phyloP scores from a whole-genome alignment of 2,888 invertebrate genomes.

The Euplagia quadripunctaria region DNA sequence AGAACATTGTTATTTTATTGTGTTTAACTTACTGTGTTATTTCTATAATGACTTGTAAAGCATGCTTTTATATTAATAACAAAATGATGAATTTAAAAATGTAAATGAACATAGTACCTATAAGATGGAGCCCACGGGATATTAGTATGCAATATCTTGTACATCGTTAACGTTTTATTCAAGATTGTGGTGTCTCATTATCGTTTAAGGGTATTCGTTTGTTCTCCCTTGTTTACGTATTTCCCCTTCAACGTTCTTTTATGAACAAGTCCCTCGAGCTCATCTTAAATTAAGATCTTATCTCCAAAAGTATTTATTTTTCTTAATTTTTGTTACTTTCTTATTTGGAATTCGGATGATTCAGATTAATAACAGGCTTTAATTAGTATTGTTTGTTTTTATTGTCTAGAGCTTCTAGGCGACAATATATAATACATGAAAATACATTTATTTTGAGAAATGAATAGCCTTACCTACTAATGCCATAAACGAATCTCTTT shows the following conservation, averaged over 20 bases:
- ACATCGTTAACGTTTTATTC: constrained; percentile 43
- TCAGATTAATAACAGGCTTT: constrained; percentile 42
- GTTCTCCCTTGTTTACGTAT: constrained; percentile 47
- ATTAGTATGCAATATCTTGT: constrained; percentile 40
- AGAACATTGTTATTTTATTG: background rate
- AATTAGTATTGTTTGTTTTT: constrained; percentile 41
- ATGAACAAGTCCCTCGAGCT: constrained; percentile 49
- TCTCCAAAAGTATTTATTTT: constrained; percentile 49
- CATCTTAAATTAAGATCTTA: constrained; percentile 55
- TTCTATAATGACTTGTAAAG: too few relatives aligned
- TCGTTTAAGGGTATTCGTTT: constrained; percentile 58
- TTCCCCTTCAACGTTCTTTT: constrained; percentile 49
- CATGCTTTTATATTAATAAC: background rate
- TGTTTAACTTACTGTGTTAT: background rate
- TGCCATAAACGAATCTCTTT: background rate
- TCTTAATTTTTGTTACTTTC: constrained; percentile 40
- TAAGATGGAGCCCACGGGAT: background rate
- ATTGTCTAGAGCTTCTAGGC: background rate
- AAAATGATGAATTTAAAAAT: background rate
- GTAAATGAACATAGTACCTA: background rate
- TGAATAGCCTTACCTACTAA: background rate
- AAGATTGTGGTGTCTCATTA: constrained; percentile 67
- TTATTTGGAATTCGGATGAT: constrained; percentile 39
- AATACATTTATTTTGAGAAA: background rate
- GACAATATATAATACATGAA: background rate